Conservation (phyloP, 2,888 invertebrate genomes). For the Onchidella celtica region DNA sequence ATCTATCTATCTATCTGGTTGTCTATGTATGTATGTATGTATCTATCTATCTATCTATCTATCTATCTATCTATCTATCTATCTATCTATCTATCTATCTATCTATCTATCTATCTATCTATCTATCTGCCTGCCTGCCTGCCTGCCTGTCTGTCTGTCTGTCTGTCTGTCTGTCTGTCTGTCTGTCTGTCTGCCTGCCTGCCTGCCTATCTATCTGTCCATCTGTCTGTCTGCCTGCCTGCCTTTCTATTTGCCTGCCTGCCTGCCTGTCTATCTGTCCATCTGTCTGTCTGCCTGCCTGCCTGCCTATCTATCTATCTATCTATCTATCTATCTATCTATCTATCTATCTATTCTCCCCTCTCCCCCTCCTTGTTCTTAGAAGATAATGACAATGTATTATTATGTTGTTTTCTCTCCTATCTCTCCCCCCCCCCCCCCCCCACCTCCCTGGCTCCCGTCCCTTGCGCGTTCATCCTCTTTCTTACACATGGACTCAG, state of each 20-base stretch:
- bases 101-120: neutral
- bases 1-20: no score
- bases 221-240: neutral
- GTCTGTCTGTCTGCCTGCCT: neutral
- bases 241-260: neutral
- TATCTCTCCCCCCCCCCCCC: neutral
- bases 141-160: neutral
- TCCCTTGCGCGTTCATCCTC: neutral
- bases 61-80: neutral
- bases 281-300: neutral
- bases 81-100: slow-evolving; percentile 3
- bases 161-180: neutral
- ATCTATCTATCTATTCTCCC: neutral
- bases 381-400: no score
- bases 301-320: neutral
- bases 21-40: neutral
- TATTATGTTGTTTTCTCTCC: neutral
- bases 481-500: neutral
- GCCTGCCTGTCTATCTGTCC: neutral
- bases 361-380: neutral
- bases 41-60: neutral
- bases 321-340: neutral
- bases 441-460: neutral
- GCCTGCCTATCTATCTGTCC: neutral
- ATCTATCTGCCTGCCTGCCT: neutral